Percentiles rank a stretch among this genome's conserved stretches.
Conservation (phyloP, 1,140 invertebrate species). For the Conus betulinus region DNA sequence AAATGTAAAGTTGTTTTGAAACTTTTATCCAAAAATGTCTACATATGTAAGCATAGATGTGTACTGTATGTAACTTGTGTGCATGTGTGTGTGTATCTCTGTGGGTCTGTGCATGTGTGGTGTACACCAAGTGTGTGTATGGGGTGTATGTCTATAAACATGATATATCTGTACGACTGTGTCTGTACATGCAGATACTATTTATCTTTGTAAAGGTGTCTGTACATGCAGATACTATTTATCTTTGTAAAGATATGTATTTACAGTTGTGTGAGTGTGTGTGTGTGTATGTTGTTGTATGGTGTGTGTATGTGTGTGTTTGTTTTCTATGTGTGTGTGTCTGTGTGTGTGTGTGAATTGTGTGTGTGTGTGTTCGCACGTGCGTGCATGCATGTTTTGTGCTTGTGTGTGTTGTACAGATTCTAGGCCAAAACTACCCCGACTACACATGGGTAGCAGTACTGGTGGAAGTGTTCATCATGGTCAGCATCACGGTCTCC, state of each 20-base stretch:
- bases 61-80: neutral
- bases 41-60: too few species aligned
- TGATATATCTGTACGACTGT: neutral
- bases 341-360: neutral
- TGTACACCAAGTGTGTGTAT: neutral
- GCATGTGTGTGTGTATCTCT: neutral
- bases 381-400: neutral
- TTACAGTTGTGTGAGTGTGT: too few species aligned
- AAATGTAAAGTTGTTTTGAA: too few species aligned
- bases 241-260: too few species aligned
- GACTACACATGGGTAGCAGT: conserved; percentile 68
- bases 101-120: neutral
- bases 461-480: conserved; percentile 70
- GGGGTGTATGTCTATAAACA: neutral
- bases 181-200: neutral
- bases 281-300: too few species aligned
- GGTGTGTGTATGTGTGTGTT: neutral
- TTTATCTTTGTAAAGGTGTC: neutral
- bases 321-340: neutral
- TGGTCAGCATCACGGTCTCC: conserved; percentile 72
- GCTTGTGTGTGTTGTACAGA: conserved; percentile 40
- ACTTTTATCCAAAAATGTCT: too few species aligned
- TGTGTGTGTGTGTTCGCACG: neutral
- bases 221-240: too few species aligned
- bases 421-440: conserved; percentile 66